Base-by-base conservation (phyloP, 2,113 vertebrate genomes). In the Monopterus albus region DNA sequence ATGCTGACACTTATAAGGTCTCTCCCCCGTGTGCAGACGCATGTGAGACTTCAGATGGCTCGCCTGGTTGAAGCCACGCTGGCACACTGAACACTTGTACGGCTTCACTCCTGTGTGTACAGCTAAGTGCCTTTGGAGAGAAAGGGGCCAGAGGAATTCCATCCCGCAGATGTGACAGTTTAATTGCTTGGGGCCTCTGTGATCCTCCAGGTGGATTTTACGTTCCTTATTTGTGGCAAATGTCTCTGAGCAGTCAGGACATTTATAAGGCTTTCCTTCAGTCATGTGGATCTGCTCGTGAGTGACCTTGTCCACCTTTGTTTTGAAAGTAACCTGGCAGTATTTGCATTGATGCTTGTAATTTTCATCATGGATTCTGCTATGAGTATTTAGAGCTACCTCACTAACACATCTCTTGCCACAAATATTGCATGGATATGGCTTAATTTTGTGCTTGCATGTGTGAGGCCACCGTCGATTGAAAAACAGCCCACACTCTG, bases 41-140 rank as follows among this genome's bases (percentile, higher is more conserved):
- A 87, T 83, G 83, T 90, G 89, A 15, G 89, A 86, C n/a, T 87
- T 87, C 25, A 90, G 79, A 61, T 90, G 81, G 29, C 81, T 23
- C 0, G 70, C 8, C 73, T 89, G 87, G 31, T 43, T 87, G 21
- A 90, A 90, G 58, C 82, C 69, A 10, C 85, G 85, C 0, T 83
- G 21, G 45, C 89, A 90, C 25, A 76, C 78, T 1, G 58, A 64
- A 28, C 89, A 90, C 31, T 78, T 84, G 18, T 14, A 69, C 0
- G 81, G 79, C 31, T 72, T 87, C 2, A 8, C 52, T 2, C 83
- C 87, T 1, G 87, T 86, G 47, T 90, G 87, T 9, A 85, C 73
- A 10, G 67, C 23, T 7, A 75, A 43, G 52, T 89, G 87, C 68
- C 85, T 83, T 20, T 47, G 42, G 1, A 88, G 75, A 20, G 47